A percentile compares a stretch with the other conserved stretches of the same genome.
Conservation (phyloP, 2,888 invertebrate species). For the Gastracanthus pulcherrimus region DNA sequence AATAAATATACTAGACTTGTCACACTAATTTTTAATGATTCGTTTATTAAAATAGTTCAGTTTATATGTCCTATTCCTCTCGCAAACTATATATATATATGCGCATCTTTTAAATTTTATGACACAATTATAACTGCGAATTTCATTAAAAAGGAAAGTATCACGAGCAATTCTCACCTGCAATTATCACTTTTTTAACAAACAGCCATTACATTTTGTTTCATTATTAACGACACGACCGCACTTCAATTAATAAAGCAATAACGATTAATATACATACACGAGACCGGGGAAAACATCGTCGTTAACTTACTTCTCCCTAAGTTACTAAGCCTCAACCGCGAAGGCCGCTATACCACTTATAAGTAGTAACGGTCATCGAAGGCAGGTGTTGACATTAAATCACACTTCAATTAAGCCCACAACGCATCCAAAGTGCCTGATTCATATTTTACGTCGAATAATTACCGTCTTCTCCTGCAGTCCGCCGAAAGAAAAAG, state of each 20-base stretch:
- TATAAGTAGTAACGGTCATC: background rate
- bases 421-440: conserved; percentile 46
- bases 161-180: background rate
- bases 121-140: background rate
- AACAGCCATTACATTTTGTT: background rate
- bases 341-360: background rate
- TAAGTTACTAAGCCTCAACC: background rate
- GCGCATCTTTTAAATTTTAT: background rate
- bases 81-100: background rate
- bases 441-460: conserved; percentile 48
- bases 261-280: conserved; percentile 32
- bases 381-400: conserved; percentile 48
- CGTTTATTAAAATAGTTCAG: background rate
- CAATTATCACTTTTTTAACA: background rate
- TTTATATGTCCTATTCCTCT: background rate
- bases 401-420: conserved; percentile 51
- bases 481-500: background rate
- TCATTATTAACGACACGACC: background rate
- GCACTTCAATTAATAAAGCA: conserved; percentile 48
- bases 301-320: conserved; percentile 21
- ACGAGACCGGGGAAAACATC: background rate
- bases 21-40: background rate
- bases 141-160: background rate
- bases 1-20: no score
- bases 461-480: conserved; percentile 28